Conservation (phyloP, 2,113 vertebrate genomes). For the Delphinus delphis region DNA sequence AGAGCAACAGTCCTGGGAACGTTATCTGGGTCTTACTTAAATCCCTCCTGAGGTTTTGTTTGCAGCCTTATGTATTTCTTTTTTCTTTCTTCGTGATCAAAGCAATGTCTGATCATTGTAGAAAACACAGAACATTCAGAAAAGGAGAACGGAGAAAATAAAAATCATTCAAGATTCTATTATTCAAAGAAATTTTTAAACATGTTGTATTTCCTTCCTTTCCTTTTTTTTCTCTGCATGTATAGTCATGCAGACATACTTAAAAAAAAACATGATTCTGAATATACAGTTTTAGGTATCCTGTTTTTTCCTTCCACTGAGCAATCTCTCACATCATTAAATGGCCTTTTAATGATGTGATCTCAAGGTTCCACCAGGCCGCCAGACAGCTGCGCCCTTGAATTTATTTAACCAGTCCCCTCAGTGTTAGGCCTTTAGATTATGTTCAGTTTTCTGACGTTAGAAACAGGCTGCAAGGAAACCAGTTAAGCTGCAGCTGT, state of each 20-base stretch:
- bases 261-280: neutral
- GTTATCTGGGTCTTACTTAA: neutral
- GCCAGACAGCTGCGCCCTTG: slow-evolving; percentile 36
- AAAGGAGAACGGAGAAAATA: neutral
- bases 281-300: neutral
- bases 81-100: neutral
- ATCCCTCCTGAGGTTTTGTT: neutral
- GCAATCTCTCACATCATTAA: slow-evolving; percentile 49
- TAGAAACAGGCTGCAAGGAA: neutral
- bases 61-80: neutral
- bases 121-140: neutral
- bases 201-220: neutral
- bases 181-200: neutral
- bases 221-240: neutral
- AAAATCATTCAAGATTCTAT: neutral
- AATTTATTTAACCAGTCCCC: neutral
- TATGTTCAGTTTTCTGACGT: slow-evolving; percentile 12
- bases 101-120: neutral
- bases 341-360: slow-evolving; percentile 43
- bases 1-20: neutral
- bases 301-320: neutral
- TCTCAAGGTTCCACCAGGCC: slow-evolving; percentile 11
- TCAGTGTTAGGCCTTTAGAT: neutral
- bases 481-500: neutral
- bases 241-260: neutral